Conservation (phyloP, 2,113 vertebrate genomes). For the Fregetta grallaria region DNA sequence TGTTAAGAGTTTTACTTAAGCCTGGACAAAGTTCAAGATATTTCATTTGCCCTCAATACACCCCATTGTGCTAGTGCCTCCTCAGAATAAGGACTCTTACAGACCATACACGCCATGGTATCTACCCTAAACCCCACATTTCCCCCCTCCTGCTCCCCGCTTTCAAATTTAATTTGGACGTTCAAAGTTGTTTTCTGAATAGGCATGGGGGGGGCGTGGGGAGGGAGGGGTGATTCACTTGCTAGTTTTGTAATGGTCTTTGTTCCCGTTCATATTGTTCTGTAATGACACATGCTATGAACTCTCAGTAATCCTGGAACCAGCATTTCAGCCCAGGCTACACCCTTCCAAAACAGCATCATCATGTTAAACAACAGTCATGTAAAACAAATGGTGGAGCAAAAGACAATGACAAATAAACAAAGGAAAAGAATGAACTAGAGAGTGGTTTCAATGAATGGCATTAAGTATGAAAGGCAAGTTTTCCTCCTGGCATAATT, state of each 20-base stretch:
- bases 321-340: background rate
- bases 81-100: background rate
- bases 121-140: background rate
- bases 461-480: slow-evolving; percentile 20
- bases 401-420: slow-evolving; percentile 51
- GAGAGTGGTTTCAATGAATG: slow-evolving; percentile 14
- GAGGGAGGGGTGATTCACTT: background rate
- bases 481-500: slow-evolving; percentile 31
- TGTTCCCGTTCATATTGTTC: background rate
- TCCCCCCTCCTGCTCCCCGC: background rate
- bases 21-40: background rate
- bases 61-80: background rate
- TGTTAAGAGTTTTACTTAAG: background rate
- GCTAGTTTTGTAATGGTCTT: background rate
- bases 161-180: background rate
- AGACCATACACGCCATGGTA: background rate
- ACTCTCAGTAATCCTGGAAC: background rate
- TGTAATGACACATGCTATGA: background rate
- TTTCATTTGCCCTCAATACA: background rate
- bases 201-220: background rate
- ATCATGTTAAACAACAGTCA: background rate
- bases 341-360: background rate
- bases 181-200: background rate
- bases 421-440: slow-evolving; percentile 28
- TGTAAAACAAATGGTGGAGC: slow-evolving; percentile 26